These are phyloP conservation scores for Diphyllodes magnificus DNA, from an alignment of 2,113 vertebrate genomes.

Conservation along the genomic window DNA sequence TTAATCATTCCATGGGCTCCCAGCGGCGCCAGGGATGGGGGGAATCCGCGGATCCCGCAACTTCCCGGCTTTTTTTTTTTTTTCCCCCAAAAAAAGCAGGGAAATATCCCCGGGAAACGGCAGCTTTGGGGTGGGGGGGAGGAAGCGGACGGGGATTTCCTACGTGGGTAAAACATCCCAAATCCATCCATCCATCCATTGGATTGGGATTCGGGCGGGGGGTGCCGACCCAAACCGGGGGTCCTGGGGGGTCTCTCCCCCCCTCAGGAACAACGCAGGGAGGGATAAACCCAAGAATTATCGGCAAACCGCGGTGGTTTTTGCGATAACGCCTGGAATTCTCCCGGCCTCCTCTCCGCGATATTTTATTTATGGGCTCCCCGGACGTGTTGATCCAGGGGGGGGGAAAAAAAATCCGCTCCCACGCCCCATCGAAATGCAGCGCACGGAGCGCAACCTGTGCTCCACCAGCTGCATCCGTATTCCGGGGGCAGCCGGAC, in stretches of 20 bases:
- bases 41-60: accelerated
- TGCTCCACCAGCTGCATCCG: neutral
- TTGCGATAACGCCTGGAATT: neutral
- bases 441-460: accelerated
- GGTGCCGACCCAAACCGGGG: neutral
- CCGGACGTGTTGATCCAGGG: neutral
- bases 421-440: neutral
- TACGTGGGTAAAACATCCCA: accelerated
- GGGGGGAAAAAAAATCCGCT: accelerated
- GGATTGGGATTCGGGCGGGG: too few relatives aligned
- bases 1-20: conserved; percentile 20
- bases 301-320: neutral
- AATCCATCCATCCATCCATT: neutral
- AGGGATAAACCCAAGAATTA: neutral
- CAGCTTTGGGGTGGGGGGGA: too few relatives aligned
- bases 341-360: neutral
- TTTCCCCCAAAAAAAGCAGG: neutral
- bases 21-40: neutral
- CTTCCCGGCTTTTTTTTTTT: neutral
- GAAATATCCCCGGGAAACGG: neutral
- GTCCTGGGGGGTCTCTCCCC: accelerated
- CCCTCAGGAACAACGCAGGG: neutral
- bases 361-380: neutral
- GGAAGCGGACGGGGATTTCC: accelerated
- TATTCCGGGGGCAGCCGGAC: accelerated